Base-by-base conservation (phyloP, 2,113 vertebrate genomes). In the Catharus bicknelli region DNA sequence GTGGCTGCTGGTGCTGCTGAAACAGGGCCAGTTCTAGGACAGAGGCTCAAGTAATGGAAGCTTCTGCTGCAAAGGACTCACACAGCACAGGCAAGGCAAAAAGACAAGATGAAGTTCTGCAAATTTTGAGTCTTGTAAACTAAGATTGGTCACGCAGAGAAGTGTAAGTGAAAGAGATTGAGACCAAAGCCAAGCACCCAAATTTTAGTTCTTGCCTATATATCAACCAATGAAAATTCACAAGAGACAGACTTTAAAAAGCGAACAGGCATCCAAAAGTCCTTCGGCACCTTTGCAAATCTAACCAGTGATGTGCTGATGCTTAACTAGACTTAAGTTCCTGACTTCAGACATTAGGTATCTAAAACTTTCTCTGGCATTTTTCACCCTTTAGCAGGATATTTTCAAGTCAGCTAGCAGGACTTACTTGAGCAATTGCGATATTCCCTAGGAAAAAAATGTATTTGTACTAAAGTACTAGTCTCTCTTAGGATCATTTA, bases 401-500 rank as follows among this genome's bases (percentile, higher is more conserved):
- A 20, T 84, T 84, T 75, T 50, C 70, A 66, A 30, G 20, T 50
- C 55, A 76, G 78, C 90, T 91, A 82, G 53, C 29, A 80, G 66
- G 84, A 75, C 17, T 67, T 93, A 27, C 62, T 59, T 66, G 25
- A 77, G 47, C 15, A 67, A 80, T 51, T 45, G n/a, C 84, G 62
- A 4, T 82, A 95, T 57, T 72, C 55, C 48, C 66, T 88, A 53
- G 74, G 8, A 36, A 42, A 69, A 74, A 68, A 38, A 93, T 0
- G 0, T 83, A 64, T 82, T 90, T 77, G 53, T 91, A 92, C 78
- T 61, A 48, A 66, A 83, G 30, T 85, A 82, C 50, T 77, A 84
- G 68, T 88, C 43, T 88, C 67, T 90, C 67, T n/a, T 89, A 86
- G 74, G 54, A 57, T 70, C 38, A 63, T 88, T 94, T 83, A 67